Conservation (phyloP, 2,888 invertebrate species). For the Petrophora chlorosata region DNA sequence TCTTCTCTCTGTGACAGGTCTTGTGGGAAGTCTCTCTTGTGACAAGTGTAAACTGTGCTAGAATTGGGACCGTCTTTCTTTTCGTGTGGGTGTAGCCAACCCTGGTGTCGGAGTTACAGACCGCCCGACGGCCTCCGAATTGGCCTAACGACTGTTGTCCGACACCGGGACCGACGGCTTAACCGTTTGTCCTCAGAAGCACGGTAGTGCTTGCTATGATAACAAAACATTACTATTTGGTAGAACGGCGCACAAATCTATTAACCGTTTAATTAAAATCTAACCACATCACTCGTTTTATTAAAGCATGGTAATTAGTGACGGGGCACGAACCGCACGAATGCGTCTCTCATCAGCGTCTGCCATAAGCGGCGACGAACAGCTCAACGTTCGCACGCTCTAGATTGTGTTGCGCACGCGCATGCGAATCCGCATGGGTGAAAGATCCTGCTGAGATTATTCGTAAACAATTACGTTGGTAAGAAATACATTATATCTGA, state of each 20-base stretch:
- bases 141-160: too few species aligned
- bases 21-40: too few species aligned
- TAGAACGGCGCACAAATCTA: not conserved
- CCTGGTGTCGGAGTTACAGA: too few species aligned
- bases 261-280: not conserved
- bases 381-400: slow-evolving; percentile 10
- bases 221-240: too few species aligned
- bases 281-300: not conserved
- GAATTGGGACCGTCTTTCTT: too few species aligned
- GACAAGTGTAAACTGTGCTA: too few species aligned
- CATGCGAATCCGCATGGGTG: not conserved
- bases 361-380: not conserved
- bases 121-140: too few species aligned
- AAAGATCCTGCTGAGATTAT: not conserved
- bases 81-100: too few species aligned
- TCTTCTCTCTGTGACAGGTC: too few species aligned
- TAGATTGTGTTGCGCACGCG: slow-evolving; percentile 4
- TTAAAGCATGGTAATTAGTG: slow-evolving; percentile 1
- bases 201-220: too few species aligned
- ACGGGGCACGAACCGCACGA: not conserved
- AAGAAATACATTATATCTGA: not conserved
- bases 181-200: too few species aligned
- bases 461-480: not conserved
- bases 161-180: too few species aligned
- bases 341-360: slow-evolving; percentile 1